Evolutionary conservation across 2,113 vertebrate genomes (phyloP).

Genomic region (Brienomyrus longianalis): DNA sequence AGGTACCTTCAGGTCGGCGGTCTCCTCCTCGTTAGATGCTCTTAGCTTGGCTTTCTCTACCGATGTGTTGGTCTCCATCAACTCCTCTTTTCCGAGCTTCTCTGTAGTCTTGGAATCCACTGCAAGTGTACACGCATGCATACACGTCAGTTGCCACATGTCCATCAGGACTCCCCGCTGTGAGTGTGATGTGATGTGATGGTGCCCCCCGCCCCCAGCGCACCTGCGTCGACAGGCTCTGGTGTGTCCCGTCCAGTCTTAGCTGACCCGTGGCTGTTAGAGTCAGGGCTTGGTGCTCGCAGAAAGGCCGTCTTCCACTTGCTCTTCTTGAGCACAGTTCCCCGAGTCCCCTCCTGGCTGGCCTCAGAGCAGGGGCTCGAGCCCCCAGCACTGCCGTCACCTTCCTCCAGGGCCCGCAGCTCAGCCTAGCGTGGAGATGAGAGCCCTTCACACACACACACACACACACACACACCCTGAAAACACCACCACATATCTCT

Average conservation of each 20-base stretch:
- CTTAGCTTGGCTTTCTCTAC: conserved; percentile 66
- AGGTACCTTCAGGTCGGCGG: conserved; percentile 76
- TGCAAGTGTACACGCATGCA: conserved; percentile 14
- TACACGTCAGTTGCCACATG: not conserved
- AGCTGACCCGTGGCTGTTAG: conserved; percentile 71
- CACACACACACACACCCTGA: not conserved
- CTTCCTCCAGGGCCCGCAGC: conserved; percentile 89
- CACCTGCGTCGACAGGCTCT: conserved; percentile 66
- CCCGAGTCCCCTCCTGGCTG: conserved; percentile 74
- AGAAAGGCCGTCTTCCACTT: conserved; percentile 88
- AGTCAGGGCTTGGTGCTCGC: conserved; percentile 75
- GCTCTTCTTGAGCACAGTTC: conserved; percentile 61
- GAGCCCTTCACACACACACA: not conserved
- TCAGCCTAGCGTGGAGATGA: conserved; percentile 68
- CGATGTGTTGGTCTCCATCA: conserved; percentile 60
- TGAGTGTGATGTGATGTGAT: not conserved
- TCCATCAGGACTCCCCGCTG: not conserved
- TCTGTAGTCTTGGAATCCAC: conserved; percentile 49
- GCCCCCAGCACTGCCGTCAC: conserved; percentile 77
- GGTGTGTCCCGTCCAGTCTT: conserved; percentile 66
- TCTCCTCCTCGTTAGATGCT: conserved; percentile 67
- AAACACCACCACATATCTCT: not conserved
- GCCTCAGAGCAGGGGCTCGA: conserved; percentile 87
- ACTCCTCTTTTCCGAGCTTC: conserved; percentile 64
- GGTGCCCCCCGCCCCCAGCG: not conserved